Base-by-base conservation (phyloP, 2,888 invertebrate species). In the Boloria euphrosyne region DNA sequence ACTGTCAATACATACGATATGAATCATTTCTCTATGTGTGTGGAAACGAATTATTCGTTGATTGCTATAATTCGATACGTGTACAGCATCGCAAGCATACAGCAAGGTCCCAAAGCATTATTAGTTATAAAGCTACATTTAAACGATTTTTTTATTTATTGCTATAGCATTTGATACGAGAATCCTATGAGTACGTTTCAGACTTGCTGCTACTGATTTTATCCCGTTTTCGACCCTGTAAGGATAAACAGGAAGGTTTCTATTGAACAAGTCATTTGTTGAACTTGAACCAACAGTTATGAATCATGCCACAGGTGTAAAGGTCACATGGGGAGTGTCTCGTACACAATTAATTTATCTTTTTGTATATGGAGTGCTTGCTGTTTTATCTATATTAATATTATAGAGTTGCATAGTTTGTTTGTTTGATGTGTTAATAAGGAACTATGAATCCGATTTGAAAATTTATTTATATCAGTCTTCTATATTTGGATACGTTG, bases 161-260 rank as follows among this genome's bases (percentile, higher is more conserved):
- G 3, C 52, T 7, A 62, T 55, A 43, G 52, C 0, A 13, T 72
- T 80, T 75, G 74, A 77, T 71, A 70, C 63, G 63, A 76, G 66
- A 75, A 75, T 82, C 57, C 68, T 69, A 64, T 76, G 69, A 58
- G 54, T 18, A 66, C 22, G 57, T 63, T 66, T 62, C 16, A 54
- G 47, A 60, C 65, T 57, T 60, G 64, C 68, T 68, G 67, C 65
- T 71, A 69, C 67, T 74, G 70, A 74, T 72, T 74, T 75, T 75
- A 78, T 78, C 76, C 73, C 76, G 78, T 79, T 81, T 80, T 81
- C 73, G 76, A 78, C 78, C 75, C 76, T 73, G 79, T 82, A 82
- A 85, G 85, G 86, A 86, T 78, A 85, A 86, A 86, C 89, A 89
- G 90, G 89, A 90, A 87, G 86, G 78, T 69, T 81, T 82, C 81